phyloP scores from a whole-genome alignment of 2,113 vertebrate species.

The Gopherus flavomarginatus region DNA sequence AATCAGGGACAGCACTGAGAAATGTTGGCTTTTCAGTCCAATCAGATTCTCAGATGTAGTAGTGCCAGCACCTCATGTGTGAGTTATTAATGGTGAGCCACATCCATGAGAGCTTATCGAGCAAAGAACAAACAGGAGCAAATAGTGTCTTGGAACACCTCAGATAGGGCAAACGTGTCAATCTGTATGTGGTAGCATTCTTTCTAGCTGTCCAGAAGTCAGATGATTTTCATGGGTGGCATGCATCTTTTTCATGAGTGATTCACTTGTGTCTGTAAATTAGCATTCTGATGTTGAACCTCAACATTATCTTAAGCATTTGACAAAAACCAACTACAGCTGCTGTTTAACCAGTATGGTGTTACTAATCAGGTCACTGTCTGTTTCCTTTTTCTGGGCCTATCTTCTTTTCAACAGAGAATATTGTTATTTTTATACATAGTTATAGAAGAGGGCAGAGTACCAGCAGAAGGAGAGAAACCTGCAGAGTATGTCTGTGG shows the following conservation, averaged over 20 bases:
- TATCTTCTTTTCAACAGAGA: neutral
- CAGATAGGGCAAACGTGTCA: fast-evolving
- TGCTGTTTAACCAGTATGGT: constrained; percentile 44
- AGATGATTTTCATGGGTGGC: neutral
- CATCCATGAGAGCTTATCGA: constrained; percentile 57
- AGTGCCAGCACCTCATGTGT: constrained; percentile 62
- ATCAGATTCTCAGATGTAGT: constrained; percentile 45
- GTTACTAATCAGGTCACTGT: constrained; percentile 23
- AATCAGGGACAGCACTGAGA: constrained; percentile 71
- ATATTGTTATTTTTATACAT: constrained; percentile 42
- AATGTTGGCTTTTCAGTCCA: constrained; percentile 49
- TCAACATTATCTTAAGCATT: constrained; percentile 2
- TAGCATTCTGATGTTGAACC: constrained; percentile 34
- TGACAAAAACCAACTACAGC: constrained; percentile 39
- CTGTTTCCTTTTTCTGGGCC: constrained; percentile 48
- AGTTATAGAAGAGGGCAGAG: constrained; percentile 16
- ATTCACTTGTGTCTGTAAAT: neutral
- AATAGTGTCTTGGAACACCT: neutral
- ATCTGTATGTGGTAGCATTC: neutral
- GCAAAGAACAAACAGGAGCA: constrained; percentile 43
- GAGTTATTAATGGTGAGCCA: constrained; percentile 55
- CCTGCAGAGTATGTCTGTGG: neutral
- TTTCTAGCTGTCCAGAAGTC: constrained; percentile 13
- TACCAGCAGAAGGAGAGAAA: neutral
- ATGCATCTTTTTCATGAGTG: neutral